Percentiles rank a stretch among this genome's conserved stretches.
Evolutionary conservation across 1,140 invertebrate species (phyloP).

Genomic region (Coptotermes formosanus): DNA sequence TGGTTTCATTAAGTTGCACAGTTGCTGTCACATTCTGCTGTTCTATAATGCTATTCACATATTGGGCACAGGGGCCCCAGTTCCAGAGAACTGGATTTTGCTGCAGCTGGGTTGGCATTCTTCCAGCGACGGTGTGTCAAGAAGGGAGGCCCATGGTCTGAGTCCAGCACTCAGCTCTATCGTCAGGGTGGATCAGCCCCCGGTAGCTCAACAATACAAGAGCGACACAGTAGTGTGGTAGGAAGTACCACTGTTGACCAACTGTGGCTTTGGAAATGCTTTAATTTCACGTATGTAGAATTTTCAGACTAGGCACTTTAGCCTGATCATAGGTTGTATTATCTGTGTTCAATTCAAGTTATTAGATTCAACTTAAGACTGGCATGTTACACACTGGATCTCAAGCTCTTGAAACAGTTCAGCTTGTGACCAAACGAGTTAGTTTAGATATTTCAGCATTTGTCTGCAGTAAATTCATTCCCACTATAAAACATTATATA

Average conservation of each 20-base stretch:
- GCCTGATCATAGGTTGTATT: no score
- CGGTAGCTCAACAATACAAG: background rate
- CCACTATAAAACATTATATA: no score
- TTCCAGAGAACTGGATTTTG: constrained; percentile 53
- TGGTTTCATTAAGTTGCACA: no score
- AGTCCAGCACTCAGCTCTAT: background rate
- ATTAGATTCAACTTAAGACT: no score
- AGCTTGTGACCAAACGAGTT: no score
- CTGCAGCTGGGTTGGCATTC: constrained; percentile 58
- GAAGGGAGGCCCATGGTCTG: background rate
- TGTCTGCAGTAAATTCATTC: no score
- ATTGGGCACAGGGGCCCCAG: background rate
- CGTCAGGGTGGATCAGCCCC: constrained; percentile 7
- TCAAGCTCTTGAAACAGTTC: no score
- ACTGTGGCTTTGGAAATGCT: constrained; percentile 64
- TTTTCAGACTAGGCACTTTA: background rate
- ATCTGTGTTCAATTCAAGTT: no score
- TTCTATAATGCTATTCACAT: background rate
- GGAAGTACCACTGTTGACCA: constrained; percentile 50
- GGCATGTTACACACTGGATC: no score
- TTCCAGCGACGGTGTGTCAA: constrained; percentile 50
- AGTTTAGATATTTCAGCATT: no score
- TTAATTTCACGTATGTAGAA: constrained; percentile 60
- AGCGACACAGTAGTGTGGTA: background rate
- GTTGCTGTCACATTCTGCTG: no score